These are phyloP conservation scores for Pelvicachromis taeniatus DNA, from an alignment of 2,113 vertebrate species.

Conservation along the genomic window DNA sequence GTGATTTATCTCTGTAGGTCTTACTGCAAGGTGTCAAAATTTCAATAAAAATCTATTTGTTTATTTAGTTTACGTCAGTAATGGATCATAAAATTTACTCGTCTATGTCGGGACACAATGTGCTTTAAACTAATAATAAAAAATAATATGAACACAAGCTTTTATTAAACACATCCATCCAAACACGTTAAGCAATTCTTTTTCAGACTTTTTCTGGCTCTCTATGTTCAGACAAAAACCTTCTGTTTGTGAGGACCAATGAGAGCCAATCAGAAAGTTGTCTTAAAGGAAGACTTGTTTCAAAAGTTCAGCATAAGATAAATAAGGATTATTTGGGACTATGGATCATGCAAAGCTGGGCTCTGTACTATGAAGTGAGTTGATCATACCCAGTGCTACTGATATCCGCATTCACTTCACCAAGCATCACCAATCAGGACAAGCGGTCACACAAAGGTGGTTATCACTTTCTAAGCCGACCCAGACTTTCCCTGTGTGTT, in stretches of 20 bases:
- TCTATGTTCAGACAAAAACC: background rate
- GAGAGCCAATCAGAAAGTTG: background rate
- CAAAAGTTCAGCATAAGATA: background rate
- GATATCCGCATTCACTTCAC: background rate
- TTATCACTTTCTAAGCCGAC: background rate
- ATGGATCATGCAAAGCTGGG: background rate
- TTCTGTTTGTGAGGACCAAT: background rate
- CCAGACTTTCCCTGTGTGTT: background rate
- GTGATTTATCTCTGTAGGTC: background rate
- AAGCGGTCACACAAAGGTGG: background rate
- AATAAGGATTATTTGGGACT: background rate
- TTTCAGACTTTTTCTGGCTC: background rate
- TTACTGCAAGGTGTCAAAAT: background rate
- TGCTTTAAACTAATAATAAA: background rate
- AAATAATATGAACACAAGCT: background rate
- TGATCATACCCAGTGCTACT: background rate
- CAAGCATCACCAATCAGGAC: background rate
- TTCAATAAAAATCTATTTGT: background rate
- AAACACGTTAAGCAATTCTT: background rate
- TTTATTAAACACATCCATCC: background rate
- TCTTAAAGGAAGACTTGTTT: background rate
- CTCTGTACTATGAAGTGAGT: background rate
- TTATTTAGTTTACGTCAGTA: background rate
- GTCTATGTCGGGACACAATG: background rate
- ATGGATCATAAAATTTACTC: background rate